These are phyloP conservation scores for Drosophila borealis DNA, from an alignment of 2,888 invertebrate genomes.

Conservation along the genomic window DNA sequence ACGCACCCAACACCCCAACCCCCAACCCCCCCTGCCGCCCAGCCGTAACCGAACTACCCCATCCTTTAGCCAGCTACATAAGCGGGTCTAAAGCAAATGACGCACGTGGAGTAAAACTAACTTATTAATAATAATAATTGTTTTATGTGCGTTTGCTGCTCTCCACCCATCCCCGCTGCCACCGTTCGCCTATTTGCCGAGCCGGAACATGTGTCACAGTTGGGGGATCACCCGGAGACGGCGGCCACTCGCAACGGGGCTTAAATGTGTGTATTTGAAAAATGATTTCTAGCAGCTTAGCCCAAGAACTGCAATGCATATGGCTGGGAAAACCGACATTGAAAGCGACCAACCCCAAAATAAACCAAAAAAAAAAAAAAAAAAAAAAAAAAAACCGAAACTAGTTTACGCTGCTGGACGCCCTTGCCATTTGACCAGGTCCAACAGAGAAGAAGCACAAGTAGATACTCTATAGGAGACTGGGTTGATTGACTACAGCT, in stretches of 20 bases:
- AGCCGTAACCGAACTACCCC: not conserved
- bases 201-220: conserved; percentile 69
- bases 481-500: not conserved
- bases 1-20: conserved; percentile 13
- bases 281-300: conserved; percentile 73
- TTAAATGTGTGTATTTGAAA: conserved; percentile 65
- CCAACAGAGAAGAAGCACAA: conserved; percentile 16
- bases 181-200: conserved; percentile 43
- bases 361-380: not conserved
- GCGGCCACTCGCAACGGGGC: conserved; percentile 46
- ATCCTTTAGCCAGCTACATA: not conserved
- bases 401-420: conserved; percentile 56
- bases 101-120: conserved; percentile 71
- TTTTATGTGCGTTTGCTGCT: conserved; percentile 59
- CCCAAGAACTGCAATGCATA: conserved; percentile 20
- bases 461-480: conserved; percentile 2
- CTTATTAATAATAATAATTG: conserved; percentile 79
- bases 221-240: conserved; percentile 44
- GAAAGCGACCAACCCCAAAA: conserved; percentile 12
- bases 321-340: conserved; percentile 32
- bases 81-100: conserved; percentile 11
- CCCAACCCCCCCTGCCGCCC: not conserved
- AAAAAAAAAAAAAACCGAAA: conserved; percentile 21
- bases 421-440: conserved; percentile 52
- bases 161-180: not conserved